Base-by-base conservation (phyloP, 2,888 invertebrate species). In the Melitaea athalia region DNA sequence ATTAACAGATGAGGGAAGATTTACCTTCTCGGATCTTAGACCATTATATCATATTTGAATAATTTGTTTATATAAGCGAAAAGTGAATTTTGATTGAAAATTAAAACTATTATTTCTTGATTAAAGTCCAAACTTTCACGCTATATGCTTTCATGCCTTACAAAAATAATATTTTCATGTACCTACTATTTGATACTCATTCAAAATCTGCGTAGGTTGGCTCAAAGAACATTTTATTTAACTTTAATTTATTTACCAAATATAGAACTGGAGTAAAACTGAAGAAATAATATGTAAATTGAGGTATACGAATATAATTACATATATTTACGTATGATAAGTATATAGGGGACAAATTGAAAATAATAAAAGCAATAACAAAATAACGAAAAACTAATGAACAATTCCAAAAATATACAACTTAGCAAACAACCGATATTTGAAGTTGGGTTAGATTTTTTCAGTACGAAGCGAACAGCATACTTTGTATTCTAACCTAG, bases 401-500 rank as follows among this genome's bases (percentile, higher is more conserved):
- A 24, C 24, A 2, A 24, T 24, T 24, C 24, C 24, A 24, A 24
- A 8, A 66, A 61, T 59, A 59, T 65, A 45, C 14, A 43, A 67
- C 38, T 38, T 31, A 55, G 17, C n/a, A 47, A 61, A 66, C 45
- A 67, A 8, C 52, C 52, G 11, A 33, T 61, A 53, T 42, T 61
- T 55, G 61, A 67, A 49, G 47, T n/a, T 5, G 38, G 7, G 62
- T 24, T 61, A 50, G 24, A 38, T 38, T 63, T 57, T 60, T 68
- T 45, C 33, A 61, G 63, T 33, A 42, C 47, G 31, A 8, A 43
- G 61, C 31, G 33, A 60, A 64, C 49, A 65, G 47, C 33, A 67
- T 52, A 68, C 65, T 72, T 72, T 72, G 72, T 70, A 70, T 65
- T 72, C 67, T 65, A 70, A 63, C 72, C 70, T 68, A 72, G 70